Conservation (phyloP, 2,888 invertebrate species). For the Cerceris rybyensis region DNA sequence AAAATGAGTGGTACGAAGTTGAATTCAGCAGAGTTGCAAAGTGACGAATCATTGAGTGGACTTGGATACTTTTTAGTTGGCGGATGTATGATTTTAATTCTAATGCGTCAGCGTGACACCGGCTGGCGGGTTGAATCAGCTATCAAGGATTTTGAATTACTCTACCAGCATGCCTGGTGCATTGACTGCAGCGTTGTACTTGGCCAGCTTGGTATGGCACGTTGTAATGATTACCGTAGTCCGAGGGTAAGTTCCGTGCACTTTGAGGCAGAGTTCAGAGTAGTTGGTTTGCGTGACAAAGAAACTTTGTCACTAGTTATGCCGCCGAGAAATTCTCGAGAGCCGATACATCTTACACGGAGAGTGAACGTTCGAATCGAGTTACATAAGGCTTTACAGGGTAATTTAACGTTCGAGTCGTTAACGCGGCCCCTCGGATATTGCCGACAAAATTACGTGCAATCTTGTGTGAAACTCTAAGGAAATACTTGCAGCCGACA, state of each 20-base stretch:
- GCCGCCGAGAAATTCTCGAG: conserved; percentile 17
- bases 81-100: too few relatives aligned
- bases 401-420: conserved; percentile 51
- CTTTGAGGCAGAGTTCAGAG: neutral
- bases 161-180: too few relatives aligned
- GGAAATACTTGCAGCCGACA: neutral
- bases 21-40: too few relatives aligned
- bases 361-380: conserved; percentile 45
- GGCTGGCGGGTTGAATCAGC: too few relatives aligned
- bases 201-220: neutral
- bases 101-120: too few relatives aligned
- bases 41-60: too few relatives aligned
- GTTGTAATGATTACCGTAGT: neutral
- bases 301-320: neutral
- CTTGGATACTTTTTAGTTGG: too few relatives aligned
- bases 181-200: too few relatives aligned
- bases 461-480: conserved; percentile 39
- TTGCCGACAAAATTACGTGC: conserved; percentile 39
- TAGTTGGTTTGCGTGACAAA: neutral
- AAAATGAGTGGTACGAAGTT: too few relatives aligned
- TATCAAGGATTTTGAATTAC: too few relatives aligned
- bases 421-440: conserved; percentile 38
- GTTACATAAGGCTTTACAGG: conserved; percentile 54
- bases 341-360: conserved; percentile 20
- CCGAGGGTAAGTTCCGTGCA: neutral